A percentile compares a stretch with the other conserved stretches of the same genome.
These are phyloP conservation scores for Notodonta dromedarius DNA, from an alignment of 2,888 invertebrate genomes.

Conservation along the genomic window DNA sequence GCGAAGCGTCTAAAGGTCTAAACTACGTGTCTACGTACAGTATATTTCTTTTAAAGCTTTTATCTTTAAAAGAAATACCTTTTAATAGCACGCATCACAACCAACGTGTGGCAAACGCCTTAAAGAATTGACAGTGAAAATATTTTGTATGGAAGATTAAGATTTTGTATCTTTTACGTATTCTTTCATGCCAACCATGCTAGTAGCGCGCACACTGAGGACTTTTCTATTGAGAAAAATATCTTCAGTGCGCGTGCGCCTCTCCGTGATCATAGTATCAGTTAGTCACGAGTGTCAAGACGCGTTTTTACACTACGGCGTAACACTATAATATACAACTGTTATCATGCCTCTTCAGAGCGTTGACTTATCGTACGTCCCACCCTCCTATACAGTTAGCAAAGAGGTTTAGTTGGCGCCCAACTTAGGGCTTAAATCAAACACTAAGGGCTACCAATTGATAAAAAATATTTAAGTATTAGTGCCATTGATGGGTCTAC, in stretches of 20 bases:
- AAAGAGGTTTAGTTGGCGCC: conserved; percentile 48
- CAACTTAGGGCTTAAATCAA: conserved; percentile 53
- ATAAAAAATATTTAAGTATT: conserved; percentile 39
- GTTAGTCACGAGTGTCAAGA: conserved; percentile 55
- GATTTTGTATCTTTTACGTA: conserved; percentile 61
- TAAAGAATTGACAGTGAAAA: conserved; percentile 77
- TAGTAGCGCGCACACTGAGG: conserved; percentile 18
- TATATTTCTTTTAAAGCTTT: conserved; percentile 63
- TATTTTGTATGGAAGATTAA: conserved; percentile 67
- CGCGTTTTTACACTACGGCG: conserved; percentile 37
- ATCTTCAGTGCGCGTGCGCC: conserved; percentile 21
- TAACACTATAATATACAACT: conserved; percentile 44
- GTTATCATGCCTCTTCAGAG: conserved; percentile 52
- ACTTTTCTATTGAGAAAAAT: conserved; percentile 1
- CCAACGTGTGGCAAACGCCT: conserved; percentile 79
- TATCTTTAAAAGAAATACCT: conserved; percentile 55
- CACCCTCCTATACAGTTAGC: conserved; percentile 41
- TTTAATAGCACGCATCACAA: conserved; percentile 81
- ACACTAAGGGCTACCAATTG: conserved; percentile 55
- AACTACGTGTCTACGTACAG: conserved; percentile 74
- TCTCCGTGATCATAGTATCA: conserved; percentile 30
- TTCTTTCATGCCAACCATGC: conserved; percentile 77
- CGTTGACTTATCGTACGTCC: conserved; percentile 53
- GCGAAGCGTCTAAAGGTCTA: conserved; percentile 80
- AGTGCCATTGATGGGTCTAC: conserved; percentile 34